These are phyloP conservation scores for Anoplius nigerrimus DNA, from an alignment of 2,888 invertebrate species.

Conservation along the genomic window DNA sequence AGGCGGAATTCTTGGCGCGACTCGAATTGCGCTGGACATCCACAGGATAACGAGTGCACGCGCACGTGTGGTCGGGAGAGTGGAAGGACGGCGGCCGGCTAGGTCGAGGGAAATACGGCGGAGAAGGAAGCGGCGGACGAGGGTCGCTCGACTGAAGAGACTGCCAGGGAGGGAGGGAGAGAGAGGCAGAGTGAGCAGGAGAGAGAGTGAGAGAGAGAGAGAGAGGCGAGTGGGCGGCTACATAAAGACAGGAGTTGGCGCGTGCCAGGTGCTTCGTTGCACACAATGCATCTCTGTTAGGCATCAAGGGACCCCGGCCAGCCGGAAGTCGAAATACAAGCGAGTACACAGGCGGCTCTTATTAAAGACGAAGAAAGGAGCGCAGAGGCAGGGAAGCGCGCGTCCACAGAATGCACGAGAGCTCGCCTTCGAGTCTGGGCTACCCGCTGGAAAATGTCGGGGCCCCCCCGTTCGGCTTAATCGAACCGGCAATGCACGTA, in stretches of 20 bases:
- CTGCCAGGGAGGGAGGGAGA: neutral
- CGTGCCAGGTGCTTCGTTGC: slow-evolving; percentile 62
- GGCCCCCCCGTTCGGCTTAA: no score
- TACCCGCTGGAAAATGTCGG: neutral
- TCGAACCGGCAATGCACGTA: slow-evolving; percentile 6
- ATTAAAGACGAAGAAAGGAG: slow-evolving; percentile 60
- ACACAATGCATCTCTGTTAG: slow-evolving; percentile 7
- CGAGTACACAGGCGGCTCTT: slow-evolving; percentile 64
- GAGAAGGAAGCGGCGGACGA: neutral
- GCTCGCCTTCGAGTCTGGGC: slow-evolving; percentile 43
- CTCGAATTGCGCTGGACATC: slow-evolving; percentile 53
- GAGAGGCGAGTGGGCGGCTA: neutral
- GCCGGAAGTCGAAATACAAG: slow-evolving; percentile 71
- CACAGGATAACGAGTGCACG: slow-evolving; percentile 51
- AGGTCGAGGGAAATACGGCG: neutral
- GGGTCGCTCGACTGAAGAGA: neutral
- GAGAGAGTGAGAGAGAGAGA: neutral
- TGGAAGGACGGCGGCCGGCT: slow-evolving; percentile 19
- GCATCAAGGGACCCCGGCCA: slow-evolving; percentile 44
- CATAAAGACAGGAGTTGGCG: slow-evolving; percentile 56
- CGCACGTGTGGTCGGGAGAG: slow-evolving; percentile 39
- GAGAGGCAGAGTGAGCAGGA: neutral
- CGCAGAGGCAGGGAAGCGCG: slow-evolving; percentile 44
- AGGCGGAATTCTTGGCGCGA: slow-evolving; percentile 58
- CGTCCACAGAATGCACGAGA: slow-evolving; percentile 55